These are phyloP conservation scores for Phaetusa simplex DNA, from an alignment of 2,113 vertebrate species.

Conservation along the genomic window DNA sequence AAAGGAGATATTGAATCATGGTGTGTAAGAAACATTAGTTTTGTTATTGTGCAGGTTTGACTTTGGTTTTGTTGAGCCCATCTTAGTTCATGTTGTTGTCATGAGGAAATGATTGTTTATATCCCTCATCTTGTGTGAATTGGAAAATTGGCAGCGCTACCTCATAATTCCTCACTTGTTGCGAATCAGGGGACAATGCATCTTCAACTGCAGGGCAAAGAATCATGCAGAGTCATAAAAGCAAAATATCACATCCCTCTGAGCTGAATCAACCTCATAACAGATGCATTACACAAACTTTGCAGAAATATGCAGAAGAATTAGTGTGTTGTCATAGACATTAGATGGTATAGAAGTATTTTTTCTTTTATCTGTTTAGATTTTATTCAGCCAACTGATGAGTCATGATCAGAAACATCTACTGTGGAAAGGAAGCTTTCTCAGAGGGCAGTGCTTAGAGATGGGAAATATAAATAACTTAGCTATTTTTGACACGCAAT, in stretches of 20 bases:
- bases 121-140: conserved; percentile 23
- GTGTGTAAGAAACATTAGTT: neutral
- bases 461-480: neutral
- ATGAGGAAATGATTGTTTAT: conserved; percentile 55
- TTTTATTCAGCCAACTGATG: neutral
- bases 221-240: neutral
- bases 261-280: neutral
- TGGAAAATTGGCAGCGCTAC: conserved; percentile 48
- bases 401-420: neutral
- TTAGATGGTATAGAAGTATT: neutral
- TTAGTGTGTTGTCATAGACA: neutral
- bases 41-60: neutral
- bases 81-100: conserved; percentile 13
- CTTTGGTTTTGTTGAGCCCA: neutral
- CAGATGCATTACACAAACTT: neutral
- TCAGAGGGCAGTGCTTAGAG: neutral
- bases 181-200: conserved; percentile 27
- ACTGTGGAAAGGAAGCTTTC: neutral
- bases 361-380: neutral
- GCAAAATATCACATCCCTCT: neutral
- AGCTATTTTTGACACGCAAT: neutral
- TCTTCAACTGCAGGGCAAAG: conserved; percentile 19
- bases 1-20: neutral
- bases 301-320: neutral
- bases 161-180: conserved; percentile 36